Percentiles rank a stretch among this genome's conserved stretches.
phyloP scores from a whole-genome alignment of 1,140 invertebrate genomes.

The Alviniconcha marisindica region DNA sequence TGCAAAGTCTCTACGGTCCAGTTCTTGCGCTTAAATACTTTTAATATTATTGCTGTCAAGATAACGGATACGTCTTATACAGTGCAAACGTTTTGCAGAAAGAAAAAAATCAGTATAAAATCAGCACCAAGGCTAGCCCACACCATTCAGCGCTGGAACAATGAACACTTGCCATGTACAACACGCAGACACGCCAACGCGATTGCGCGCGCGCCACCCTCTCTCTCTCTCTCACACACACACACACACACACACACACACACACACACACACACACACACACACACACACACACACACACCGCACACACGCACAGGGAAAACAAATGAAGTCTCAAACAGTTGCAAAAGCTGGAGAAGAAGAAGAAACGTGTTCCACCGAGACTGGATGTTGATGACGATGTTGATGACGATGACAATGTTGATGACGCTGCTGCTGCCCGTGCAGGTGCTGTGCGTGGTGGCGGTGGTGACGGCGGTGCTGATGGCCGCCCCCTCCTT shows the following conservation, averaged over 20 bases:
- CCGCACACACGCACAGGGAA: no score
- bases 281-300: background rate
- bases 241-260: background rate
- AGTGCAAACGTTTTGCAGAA: no score
- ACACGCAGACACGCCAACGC: no score
- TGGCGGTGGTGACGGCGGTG: slow-evolving; percentile 52
- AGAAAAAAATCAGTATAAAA: no score
- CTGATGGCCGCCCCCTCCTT: slow-evolving; percentile 47
- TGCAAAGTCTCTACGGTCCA: no score
- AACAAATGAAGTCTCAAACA: background rate
- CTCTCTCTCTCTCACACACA: background rate
- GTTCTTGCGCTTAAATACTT: no score
- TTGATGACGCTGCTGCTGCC: background rate
- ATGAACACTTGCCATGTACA: no score
- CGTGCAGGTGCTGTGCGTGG: slow-evolving; percentile 47
- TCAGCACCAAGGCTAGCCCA: no score
- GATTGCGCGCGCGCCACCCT: background rate
- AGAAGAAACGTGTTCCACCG: background rate
- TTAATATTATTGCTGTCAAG: no score
- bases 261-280: background rate
- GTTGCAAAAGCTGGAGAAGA: background rate
- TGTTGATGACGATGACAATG: background rate
- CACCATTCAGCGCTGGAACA: no score
- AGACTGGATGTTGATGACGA: no score
- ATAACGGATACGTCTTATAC: no score